Evolutionary conservation across 2,113 vertebrate species (phyloP).

Genomic region (Herpetotheres cachinnans): DNA sequence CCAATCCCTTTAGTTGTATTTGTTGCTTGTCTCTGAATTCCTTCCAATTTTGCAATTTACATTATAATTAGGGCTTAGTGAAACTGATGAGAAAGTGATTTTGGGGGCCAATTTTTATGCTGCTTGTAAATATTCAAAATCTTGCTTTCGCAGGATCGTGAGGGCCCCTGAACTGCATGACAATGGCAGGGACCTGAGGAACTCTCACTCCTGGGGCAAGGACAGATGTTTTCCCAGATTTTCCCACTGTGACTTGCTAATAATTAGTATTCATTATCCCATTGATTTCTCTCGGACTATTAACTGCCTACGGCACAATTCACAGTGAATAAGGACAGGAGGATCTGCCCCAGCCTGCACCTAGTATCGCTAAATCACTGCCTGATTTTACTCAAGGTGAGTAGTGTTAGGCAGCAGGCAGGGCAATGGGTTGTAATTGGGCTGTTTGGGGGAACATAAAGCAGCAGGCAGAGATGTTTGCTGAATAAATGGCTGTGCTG

Average conservation of each 20-base stretch:
- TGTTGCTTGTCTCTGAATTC: constrained; percentile 56
- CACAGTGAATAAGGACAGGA: not conserved
- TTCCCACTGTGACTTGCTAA: not conserved
- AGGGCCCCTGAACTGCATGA: not conserved
- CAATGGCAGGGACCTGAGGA: not conserved
- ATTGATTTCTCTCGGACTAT: not conserved
- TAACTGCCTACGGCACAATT: not conserved
- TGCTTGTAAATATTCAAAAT: constrained; percentile 36
- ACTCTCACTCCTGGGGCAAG: not conserved
- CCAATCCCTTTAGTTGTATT: constrained; percentile 11
- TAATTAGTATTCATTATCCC: constrained; percentile 9
- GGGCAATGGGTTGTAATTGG: not conserved
- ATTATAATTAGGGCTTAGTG: constrained; percentile 58
- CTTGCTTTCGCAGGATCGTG: not conserved
- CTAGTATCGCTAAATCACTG: not conserved
- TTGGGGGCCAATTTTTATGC: constrained; percentile 26
- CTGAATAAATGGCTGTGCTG: not conserved
- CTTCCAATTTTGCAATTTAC: constrained; percentile 61
- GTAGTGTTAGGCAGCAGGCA: accelerated
- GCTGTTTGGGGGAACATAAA: not conserved
- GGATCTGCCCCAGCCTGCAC: not conserved
- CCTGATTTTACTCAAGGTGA: not conserved
- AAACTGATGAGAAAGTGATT: constrained; percentile 59
- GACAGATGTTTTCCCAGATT: constrained; percentile 23
- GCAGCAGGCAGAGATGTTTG: not conserved